Base-by-base conservation (phyloP, 2,888 invertebrate species). In the Marronus borbonicus region DNA sequence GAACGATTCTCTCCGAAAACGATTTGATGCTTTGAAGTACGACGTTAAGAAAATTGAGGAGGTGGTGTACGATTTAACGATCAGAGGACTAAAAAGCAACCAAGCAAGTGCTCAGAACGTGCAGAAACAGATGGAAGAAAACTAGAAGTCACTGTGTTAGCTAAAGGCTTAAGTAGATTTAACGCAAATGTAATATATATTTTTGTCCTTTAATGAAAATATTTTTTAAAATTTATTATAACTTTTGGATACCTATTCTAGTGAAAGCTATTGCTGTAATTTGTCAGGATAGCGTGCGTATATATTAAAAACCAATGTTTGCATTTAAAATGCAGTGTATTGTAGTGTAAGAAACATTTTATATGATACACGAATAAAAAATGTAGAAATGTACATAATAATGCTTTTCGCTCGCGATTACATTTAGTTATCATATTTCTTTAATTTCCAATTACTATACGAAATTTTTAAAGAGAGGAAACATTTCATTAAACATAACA, bases 31-130 rank as follows among this genome's bases (percentile, higher is more conserved):
- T 0, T 89, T 98, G 1, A 95, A 97, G 82, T 98, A 98, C 85
- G 97, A 97, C 85, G 94, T 97, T 28, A 97, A 97, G 88, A 98
- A 97, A 88, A 96, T 97, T 17, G 98, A 98, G 86, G 96, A 97
- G 87, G 95, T 97, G 0, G 96, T 96, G 0, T 97, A 97, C 84
- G 97, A 97, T 85, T 91, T 97, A 58, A 94, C 95, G 80, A 95
- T 97, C 81, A 90, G 97, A 31, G 96, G 96, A 0, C 89, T 96
- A 7, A 90, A 79, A 76, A 68, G 39, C 31, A 76, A 65, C 24
- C 64, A 64, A 55, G 7, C 39, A 5, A 62, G 17, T 17, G 58
- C 36, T 64, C 64, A 58, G 10, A 76, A 50, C 36, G 20, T 28
- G 24, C 58, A 75, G 49, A 69, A 65, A 76, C 28, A 55, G 60